Base-by-base conservation (phyloP, 30 jellyfish, hydroid and myxozoan genomes). In the Pelagia noctiluca region DNA sequence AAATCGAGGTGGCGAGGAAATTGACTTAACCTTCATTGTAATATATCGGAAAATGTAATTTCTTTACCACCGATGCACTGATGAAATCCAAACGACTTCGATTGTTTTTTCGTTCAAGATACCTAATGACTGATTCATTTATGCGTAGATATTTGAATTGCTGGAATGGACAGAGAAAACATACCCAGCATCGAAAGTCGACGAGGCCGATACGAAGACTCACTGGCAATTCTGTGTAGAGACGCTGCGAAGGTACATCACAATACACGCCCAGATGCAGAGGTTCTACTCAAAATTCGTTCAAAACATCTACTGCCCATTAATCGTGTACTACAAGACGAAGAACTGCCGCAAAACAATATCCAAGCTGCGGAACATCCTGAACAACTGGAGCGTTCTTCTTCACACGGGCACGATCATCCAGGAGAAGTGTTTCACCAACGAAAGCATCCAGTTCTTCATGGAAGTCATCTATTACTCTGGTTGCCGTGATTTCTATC, bases 141-240 rank as follows among this genome's bases (percentile, higher is more conserved):
- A 28, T 35, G 0, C n/a, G n/a, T 57, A 80, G 90, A 80, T 80
- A 19, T 46, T 65, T 53, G 90, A 80, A 35, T 33, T 80, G 33
- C 79, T 80, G 24, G 90, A 80, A 52, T 80, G 90, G 90, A 80
- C 90, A 2, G 90, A 80, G 75, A 80, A 66, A 68, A 80, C 90
- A 0, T 80, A 80, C 54, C 90, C 90, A 4, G 31, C 54, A 24
- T 49, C 71, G 22, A 80, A 50, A 4, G 63, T 48, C 29, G 60
- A 31, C 1, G 90, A 67, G 30, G 50, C 50, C 54, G 65, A 72
- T 46, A 33, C 69, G 0, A 80, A 49, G 36, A 80, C 77, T 42
- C 90, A 80, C 54, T 80, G 90, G 90, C 71, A 80, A 52, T 80
- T 80, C 65, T 80, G 90, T 35, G 77, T 80, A 4, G 90, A 80